Conservation (phyloP, 2,888 invertebrate species). For the Neoascia interrupta region DNA sequence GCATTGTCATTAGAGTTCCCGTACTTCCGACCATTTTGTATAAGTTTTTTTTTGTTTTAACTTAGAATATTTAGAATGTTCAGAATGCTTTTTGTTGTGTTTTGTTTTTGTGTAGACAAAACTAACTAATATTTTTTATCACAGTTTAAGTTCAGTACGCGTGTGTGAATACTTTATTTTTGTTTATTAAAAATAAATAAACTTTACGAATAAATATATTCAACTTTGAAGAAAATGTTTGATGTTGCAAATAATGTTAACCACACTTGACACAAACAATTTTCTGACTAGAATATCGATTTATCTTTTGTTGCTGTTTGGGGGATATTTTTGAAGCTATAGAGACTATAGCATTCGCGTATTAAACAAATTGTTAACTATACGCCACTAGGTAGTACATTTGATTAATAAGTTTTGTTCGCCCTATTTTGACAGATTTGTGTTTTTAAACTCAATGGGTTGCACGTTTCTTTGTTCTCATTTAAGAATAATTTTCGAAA, state of each 20-base stretch:
- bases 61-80: slow-evolving; percentile 61
- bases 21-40: slow-evolving; percentile 89
- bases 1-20: slow-evolving; percentile 92
- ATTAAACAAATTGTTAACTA: slow-evolving; percentile 74
- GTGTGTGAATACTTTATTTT: slow-evolving; percentile 54
- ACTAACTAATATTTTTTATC: too few relatives aligned
- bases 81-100: slow-evolving; percentile 28
- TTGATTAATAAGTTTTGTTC: slow-evolving; percentile 74
- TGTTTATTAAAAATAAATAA: neutral
- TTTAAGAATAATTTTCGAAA: slow-evolving; percentile 7
- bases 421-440: slow-evolving; percentile 72
- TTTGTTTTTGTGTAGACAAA: slow-evolving; percentile 28
- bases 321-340: slow-evolving; percentile 32
- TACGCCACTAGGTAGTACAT: slow-evolving; percentile 77
- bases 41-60: slow-evolving; percentile 46
- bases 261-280: slow-evolving; percentile 51
- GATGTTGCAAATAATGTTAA: slow-evolving; percentile 35
- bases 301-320: slow-evolving; percentile 49
- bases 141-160: slow-evolving; percentile 72
- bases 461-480: slow-evolving; percentile 42
- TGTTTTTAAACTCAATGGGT: slow-evolving; percentile 23
- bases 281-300: slow-evolving; percentile 72
- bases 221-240: slow-evolving; percentile 48
- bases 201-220: slow-evolving; percentile 1
- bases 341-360: slow-evolving; percentile 50